Evolutionary conservation across 2,797 vertebrate genomes (phyloP), one percentile per base, ranked within the genome.

Genomic region (Thripadectes ignobilis): DNA sequence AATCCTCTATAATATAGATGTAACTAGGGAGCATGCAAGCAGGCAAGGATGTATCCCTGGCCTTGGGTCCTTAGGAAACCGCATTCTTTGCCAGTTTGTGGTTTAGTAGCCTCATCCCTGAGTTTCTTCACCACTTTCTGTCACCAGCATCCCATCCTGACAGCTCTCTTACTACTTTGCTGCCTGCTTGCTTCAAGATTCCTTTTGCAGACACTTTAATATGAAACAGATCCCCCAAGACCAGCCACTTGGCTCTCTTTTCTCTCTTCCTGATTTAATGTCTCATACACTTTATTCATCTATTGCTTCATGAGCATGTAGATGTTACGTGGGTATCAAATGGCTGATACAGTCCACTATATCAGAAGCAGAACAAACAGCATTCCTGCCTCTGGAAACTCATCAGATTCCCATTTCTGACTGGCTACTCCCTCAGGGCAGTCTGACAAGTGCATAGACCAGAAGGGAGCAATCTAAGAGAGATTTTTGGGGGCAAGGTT

Each of bases 251-350:
- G 30, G 18, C 11, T 18, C 30, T 45, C 2, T 5, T 41, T 62
- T 17, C 66, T 7, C 57, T 34, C 11, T 10, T 81, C 26, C 34
- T 39, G 23, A 21, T 6, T 61, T 57, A 32, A 45, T 2, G 8
- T n/a, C 48, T 55, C n/a, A 14, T 3, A 24, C 0, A 3, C 18
- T 52, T 93, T 7, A 63, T 30, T 52, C 18, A 72, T 14, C 29
- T 30, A 14, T 2, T n/a, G 30, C 34, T 79, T 74, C 48, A 57
- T 6, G 14, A 80, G 67, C 7, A 21, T 0, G 0, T 1, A 41
- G 41, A 10, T 41, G 7, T 43, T 18, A 43, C 23, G 38, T 26
- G 36, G 62, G 30, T 6, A 43, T 41, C 17, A 59, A 49, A 71
- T 1, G 15, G 29, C 17, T 6, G 2, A 38, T 29, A 48, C 1